These are phyloP conservation scores for Actias luna DNA, from an alignment of 2,888 invertebrate species.

Conservation along the genomic window DNA sequence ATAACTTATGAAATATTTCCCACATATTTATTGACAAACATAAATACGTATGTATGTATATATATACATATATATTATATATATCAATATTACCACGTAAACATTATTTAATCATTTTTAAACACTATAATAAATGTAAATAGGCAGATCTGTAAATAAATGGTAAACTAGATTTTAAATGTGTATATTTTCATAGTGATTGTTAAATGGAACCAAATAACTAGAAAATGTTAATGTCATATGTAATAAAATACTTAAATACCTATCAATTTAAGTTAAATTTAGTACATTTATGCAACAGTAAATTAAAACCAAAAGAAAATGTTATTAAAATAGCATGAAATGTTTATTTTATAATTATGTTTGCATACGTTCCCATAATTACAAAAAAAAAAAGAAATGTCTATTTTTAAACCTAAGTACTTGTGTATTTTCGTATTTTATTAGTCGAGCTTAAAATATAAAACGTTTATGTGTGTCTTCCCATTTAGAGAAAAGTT, in stretches of 20 bases:
- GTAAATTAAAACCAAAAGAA: conserved; percentile 23
- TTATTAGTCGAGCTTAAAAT: conserved; percentile 52
- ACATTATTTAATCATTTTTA: conserved; percentile 5
- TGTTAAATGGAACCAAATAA: conserved; percentile 80
- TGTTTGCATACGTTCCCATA: background rate
- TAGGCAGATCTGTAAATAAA: conserved; percentile 63
- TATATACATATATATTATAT: too few species aligned
- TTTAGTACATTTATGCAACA: conserved; percentile 6
- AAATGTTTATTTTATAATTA: background rate
- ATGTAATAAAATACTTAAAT: conserved; percentile 21
- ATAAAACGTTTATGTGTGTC: conserved; percentile 44
- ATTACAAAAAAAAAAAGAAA: background rate
- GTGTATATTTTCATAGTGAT: conserved; percentile 80
- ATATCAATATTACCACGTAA: background rate
- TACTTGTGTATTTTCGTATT: conserved; percentile 21
- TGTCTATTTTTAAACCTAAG: background rate
- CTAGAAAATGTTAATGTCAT: conserved; percentile 34
- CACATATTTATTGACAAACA: background rate
- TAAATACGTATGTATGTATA: too few species aligned
- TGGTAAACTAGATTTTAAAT: conserved; percentile 60
- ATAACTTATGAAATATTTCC: background rate
- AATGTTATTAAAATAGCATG: background rate
- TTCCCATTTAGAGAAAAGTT: conserved; percentile 32
- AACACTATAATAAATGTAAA: conserved; percentile 55
- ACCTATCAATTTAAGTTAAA: conserved; percentile 4